Conservation (phyloP, 2,797 vertebrate species). For the Notamacropus eugenii region DNA sequence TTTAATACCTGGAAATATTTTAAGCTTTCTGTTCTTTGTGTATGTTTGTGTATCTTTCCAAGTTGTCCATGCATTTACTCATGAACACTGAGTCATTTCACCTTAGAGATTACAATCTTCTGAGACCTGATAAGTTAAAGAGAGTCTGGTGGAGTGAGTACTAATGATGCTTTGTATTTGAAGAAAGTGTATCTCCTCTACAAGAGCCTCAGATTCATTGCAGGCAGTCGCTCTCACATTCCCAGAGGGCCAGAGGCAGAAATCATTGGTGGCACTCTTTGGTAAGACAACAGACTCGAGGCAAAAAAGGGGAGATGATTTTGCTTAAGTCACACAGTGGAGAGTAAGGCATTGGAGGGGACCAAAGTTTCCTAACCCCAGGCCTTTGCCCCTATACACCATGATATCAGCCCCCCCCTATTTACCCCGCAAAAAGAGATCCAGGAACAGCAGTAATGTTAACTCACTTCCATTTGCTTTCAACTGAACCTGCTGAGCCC, state of each 20-base stretch:
- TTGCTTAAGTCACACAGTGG: background rate
- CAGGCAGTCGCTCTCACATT: background rate
- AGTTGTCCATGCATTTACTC: background rate
- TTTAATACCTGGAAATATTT: background rate
- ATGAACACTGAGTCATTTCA: background rate
- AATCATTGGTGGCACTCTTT: background rate
- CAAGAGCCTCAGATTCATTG: background rate
- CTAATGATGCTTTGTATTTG: background rate
- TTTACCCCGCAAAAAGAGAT: background rate
- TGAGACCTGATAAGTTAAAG: background rate
- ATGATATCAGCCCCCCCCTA: background rate
- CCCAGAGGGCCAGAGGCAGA: background rate
- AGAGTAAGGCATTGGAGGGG: background rate
- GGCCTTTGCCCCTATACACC: background rate
- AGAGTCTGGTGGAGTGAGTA: background rate
- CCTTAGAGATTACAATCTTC: background rate
- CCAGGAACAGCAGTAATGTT: background rate
- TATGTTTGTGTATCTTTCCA: background rate
- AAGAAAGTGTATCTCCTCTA: background rate
- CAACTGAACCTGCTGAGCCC: background rate
- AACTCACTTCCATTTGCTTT: background rate
- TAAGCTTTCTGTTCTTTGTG: background rate
- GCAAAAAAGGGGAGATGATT: background rate
- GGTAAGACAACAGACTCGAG: background rate
- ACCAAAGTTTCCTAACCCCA: background rate